Evolutionary conservation across 2,888 invertebrate species (phyloP), one percentile per base, ranked within the genome.

Genomic region (Nineta flava): DNA sequence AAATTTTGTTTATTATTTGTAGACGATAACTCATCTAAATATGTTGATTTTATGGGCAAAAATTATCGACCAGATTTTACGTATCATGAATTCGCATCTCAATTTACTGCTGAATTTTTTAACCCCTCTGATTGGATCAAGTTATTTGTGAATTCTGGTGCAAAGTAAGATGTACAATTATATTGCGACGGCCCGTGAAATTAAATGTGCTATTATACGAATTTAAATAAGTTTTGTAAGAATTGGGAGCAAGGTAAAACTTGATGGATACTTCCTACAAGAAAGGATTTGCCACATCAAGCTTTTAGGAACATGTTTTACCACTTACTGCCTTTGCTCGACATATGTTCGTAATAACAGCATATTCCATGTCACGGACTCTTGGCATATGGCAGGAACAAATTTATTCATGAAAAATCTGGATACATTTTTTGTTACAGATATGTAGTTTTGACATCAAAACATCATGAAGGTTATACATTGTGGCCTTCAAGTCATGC

Each of bases 101-200:
- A 86, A 61, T 95, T 96, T 59, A 91, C 81, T 1, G 88, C 92
- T 0, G 91, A 93, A 64, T 85, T 94, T 60, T 96, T 84, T 61
- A 76, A 94, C 63, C 80, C 94, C 0, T 69, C 75, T 0, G 69
- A 81, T 57, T 96, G 95, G 92, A 88, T 87, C 1, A 69, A 82
- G 48, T 69, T 95, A 10, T 87, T 96, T 59, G 65, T 75, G 46
- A 77, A 80, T 52, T 80, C 95, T 40, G 95, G 95, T 45, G 96
- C 94, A 45, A 87, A 80, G 83, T 90, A 68, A 66, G 59, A 61
- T 58, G 57, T 60, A 46, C 41, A n/a, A n/a, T n/a, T n/a, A 45
- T 34, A 12, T 9, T 9, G 9, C 9, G 12, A 12, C 34, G 9
- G 9, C 10, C 34, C 10, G 34, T 9, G 34, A 34, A 9, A 34